Conservation (phyloP, 2,797 vertebrate species). For the Mus minutoides region DNA sequence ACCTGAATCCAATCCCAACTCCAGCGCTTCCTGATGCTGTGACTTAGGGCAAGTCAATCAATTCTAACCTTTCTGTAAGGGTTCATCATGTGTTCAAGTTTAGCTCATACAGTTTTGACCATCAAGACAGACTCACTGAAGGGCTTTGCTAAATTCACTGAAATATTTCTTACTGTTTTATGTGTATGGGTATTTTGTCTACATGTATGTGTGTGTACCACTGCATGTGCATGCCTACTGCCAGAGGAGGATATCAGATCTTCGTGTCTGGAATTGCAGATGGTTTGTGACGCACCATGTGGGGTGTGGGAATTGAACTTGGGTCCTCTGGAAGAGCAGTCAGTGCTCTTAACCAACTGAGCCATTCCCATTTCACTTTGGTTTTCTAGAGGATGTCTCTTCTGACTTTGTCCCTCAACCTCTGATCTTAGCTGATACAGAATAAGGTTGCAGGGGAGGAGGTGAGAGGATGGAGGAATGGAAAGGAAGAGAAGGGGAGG, state of each 20-base stretch:
- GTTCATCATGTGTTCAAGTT: background rate
- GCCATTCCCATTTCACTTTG: background rate
- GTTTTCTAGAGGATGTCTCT: background rate
- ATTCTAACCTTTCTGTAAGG: background rate
- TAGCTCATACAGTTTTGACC: background rate
- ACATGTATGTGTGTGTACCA: background rate
- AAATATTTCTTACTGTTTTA: background rate
- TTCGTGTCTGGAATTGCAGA: background rate
- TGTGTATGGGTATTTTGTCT: background rate
- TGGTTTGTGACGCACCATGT: background rate
- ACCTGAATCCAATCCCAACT: background rate
- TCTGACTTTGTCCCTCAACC: background rate
- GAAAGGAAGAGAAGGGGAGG: background rate
- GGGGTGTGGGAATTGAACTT: background rate
- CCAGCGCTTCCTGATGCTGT: background rate
- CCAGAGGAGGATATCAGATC: background rate
- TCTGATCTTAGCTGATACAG: background rate
- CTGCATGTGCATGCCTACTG: background rate
- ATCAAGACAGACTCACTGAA: background rate
- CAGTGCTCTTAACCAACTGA: background rate
- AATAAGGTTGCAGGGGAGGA: background rate
- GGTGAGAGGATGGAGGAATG: background rate
- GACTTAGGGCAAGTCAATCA: background rate
- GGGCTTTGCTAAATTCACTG: background rate
- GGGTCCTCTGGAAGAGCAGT: background rate